Conservation (phyloP, 2,888 invertebrate species). For the Diachrysia chrysitis region DNA sequence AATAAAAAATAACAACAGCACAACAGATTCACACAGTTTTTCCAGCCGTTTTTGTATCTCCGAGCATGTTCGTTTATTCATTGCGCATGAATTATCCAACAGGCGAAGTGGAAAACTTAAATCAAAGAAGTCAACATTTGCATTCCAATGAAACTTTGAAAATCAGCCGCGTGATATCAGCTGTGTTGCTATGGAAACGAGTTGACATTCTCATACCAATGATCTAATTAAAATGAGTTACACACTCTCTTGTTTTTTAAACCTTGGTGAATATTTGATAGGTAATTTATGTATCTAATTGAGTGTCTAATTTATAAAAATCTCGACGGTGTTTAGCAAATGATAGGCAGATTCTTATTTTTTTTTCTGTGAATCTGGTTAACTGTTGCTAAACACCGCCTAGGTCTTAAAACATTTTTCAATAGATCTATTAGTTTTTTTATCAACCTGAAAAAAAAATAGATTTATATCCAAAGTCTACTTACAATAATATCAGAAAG, state of each 20-base stretch:
- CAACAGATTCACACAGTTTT: constrained; percentile 45
- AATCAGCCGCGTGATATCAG: constrained; percentile 40
- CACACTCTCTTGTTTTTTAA: neutral
- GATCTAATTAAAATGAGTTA: constrained; percentile 3
- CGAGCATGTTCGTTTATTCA: constrained; percentile 50
- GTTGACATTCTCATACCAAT: constrained; percentile 8
- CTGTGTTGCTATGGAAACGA: constrained; percentile 38
- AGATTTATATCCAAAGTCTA: neutral
- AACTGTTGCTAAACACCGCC: too few species aligned
- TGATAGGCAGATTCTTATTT: too few species aligned
- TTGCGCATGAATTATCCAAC: constrained; percentile 57
- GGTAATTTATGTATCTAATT: too few species aligned
- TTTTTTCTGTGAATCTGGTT: too few species aligned
- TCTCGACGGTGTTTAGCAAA: too few species aligned
- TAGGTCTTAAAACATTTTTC: too few species aligned
- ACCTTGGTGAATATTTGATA: neutral
- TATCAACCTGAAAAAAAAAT: neutral
- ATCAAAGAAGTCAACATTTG: constrained; percentile 59
- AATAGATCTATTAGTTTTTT: neutral
- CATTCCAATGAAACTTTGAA: constrained; percentile 60
- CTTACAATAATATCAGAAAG: constrained; percentile 42
- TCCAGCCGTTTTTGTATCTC: constrained; percentile 39
- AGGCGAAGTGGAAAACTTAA: constrained; percentile 51
- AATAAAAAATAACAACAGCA: constrained; percentile 26
- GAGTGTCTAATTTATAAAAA: too few species aligned